phyloP scores from a whole-genome alignment of 1,140 invertebrate species.

The Papilio glaucus region DNA sequence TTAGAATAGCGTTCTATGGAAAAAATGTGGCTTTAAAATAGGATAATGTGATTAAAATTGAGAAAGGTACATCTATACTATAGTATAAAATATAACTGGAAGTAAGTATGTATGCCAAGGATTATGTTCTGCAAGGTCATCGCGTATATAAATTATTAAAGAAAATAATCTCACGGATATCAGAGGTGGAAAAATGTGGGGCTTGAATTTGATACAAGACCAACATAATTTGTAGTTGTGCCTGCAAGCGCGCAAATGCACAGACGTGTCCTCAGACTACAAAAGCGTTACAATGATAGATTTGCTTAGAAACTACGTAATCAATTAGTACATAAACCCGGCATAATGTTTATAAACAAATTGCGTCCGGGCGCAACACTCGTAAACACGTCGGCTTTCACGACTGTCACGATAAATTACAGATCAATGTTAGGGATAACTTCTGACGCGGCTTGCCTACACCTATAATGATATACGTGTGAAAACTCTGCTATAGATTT shows the following conservation, averaged over 20 bases:
- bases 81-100: too few species aligned
- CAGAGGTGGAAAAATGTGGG: too few species aligned
- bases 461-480: slow-evolving; percentile 9
- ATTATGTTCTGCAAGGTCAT: too few species aligned
- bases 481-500: neutral
- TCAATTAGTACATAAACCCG: slow-evolving; percentile 15
- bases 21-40: too few species aligned
- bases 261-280: neutral
- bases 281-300: neutral
- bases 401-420: slow-evolving; percentile 28
- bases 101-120: too few species aligned
- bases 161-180: too few species aligned
- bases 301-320: slow-evolving; percentile 12
- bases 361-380: slow-evolving; percentile 3
- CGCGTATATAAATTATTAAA: too few species aligned
- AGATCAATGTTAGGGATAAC: slow-evolving; percentile 24
- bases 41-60: too few species aligned
- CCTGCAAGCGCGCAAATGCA: neutral
- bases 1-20: too few species aligned
- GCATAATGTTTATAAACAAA: slow-evolving; percentile 21
- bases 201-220: too few species aligned
- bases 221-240: neutral
- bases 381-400: slow-evolving; percentile 22
- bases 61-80: too few species aligned
- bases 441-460: slow-evolving; percentile 2